Conservation (phyloP, 30 jellyfish, hydroid and myxozoan genomes). For the Aurelia aurita region DNA sequence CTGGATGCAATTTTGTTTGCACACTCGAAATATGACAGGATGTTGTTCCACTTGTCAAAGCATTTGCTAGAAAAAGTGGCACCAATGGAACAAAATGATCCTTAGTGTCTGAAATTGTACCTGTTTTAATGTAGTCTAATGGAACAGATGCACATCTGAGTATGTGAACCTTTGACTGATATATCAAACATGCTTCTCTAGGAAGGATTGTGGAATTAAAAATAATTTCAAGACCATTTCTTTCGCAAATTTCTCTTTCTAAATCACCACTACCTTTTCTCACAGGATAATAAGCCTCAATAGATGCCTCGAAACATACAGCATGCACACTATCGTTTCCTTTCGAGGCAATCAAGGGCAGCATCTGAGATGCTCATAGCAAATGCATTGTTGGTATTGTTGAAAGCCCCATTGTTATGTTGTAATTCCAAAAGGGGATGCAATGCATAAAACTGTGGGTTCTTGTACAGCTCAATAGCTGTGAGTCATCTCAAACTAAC, state of each 20-base stretch:
- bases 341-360: not conserved
- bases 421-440: not conserved
- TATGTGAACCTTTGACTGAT: not conserved
- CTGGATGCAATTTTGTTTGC: no score
- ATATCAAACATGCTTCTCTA: not conserved
- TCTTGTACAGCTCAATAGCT: not conserved
- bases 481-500: slow-evolving; percentile 6
- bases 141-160: not conserved
- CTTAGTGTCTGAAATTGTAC: not conserved
- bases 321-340: not conserved
- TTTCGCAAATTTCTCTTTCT: no score
- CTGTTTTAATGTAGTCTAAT: not conserved
- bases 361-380: not conserved
- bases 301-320: not conserved
- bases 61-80: no score
- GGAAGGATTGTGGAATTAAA: not conserved
- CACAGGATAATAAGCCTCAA: not conserved
- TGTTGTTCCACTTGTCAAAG: no score
- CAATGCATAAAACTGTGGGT: not conserved
- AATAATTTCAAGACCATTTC: not conserved
- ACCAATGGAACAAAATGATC: not conserved
- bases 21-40: no score
- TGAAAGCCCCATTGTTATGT: slow-evolving; percentile 11
- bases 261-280: not conserved
- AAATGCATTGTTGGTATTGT: not conserved